Evolutionary conservation across 2,888 invertebrate genomes (phyloP).

Genomic region (Willowsia nigromaculata): DNA sequence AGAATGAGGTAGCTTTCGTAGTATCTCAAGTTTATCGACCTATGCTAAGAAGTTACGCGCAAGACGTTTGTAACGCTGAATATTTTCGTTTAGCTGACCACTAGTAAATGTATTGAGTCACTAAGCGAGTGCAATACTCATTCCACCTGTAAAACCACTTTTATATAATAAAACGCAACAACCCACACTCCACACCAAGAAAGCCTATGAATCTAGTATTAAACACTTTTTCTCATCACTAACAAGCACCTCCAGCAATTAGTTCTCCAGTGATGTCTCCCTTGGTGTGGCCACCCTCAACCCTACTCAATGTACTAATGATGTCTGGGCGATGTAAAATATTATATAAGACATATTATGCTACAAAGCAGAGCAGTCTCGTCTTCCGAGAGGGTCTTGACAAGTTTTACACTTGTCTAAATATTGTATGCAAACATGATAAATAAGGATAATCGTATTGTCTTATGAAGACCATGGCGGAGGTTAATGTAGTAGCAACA

Average conservation of each 20-base stretch:
- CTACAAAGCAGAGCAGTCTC: too few species aligned
- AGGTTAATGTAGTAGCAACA: too few species aligned
- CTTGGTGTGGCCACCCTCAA: too few species aligned
- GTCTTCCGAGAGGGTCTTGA: too few species aligned
- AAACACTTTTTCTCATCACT: neutral
- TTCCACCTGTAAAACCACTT: constrained; percentile 5
- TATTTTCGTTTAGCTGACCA: neutral
- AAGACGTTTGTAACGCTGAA: constrained; percentile 1
- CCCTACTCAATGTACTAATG: too few species aligned
- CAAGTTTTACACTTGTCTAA: too few species aligned
- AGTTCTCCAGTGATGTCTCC: too few species aligned
- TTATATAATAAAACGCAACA: neutral
- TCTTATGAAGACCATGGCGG: too few species aligned
- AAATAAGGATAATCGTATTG: too few species aligned
- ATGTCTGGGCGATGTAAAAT: too few species aligned
- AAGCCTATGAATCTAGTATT: neutral
- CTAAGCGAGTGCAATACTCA: neutral
- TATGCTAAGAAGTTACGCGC: constrained; percentile 9
- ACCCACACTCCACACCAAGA: neutral
- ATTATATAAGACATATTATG: too few species aligned
- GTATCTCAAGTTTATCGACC: constrained; percentile 1
- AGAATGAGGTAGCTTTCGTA: neutral
- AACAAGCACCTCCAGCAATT: neutral
- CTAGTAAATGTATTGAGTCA: neutral
- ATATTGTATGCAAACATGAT: too few species aligned